A percentile compares a stretch with the other conserved stretches of the same genome.
These are phyloP conservation scores for Danaus melanippus DNA, from an alignment of 1,140 invertebrate species.

Conservation along the genomic window DNA sequence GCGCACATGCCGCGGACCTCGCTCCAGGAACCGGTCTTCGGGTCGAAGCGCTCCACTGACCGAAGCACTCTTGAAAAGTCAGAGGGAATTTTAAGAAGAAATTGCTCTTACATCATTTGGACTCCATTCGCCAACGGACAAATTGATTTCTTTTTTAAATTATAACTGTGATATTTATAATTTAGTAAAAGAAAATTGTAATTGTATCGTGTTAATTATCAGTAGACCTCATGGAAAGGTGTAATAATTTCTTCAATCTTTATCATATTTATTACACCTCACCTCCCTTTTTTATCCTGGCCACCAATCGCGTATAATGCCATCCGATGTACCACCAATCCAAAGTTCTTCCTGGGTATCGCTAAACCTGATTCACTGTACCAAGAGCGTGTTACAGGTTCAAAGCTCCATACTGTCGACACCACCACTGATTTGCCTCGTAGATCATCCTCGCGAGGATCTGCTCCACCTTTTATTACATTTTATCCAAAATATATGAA, in stretches of 20 bases:
- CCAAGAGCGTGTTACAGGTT: conserved; percentile 74
- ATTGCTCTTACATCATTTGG: neutral
- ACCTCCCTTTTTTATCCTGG: conserved; percentile 75
- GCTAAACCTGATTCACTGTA: conserved; percentile 72
- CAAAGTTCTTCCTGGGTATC: conserved; percentile 74
- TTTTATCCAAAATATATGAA: neutral
- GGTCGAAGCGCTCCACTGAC: conserved; percentile 74
- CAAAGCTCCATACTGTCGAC: conserved; percentile 76
- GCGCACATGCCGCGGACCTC: conserved; percentile 71
- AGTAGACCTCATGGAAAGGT: too few relatives aligned
- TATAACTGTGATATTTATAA: too few relatives aligned
- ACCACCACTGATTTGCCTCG: conserved; percentile 71
- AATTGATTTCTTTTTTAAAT: neutral
- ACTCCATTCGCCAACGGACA: too few relatives aligned
- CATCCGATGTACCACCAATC: conserved; percentile 71
- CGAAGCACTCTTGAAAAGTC: conserved; percentile 63
- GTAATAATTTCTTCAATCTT: too few relatives aligned
- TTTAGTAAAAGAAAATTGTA: too few relatives aligned
- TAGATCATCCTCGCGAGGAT: conserved; percentile 72
- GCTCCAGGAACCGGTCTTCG: conserved; percentile 68
- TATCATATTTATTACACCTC: conserved; percentile 2
- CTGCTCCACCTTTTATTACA: conserved; percentile 66
- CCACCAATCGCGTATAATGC: conserved; percentile 76
- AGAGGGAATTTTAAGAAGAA: neutral
- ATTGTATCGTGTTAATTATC: too few relatives aligned